A percentile compares a stretch with the other conserved stretches of the same genome.
phyloP scores from a whole-genome alignment of 2,113 vertebrate genomes.

The Heliornis fulica region DNA sequence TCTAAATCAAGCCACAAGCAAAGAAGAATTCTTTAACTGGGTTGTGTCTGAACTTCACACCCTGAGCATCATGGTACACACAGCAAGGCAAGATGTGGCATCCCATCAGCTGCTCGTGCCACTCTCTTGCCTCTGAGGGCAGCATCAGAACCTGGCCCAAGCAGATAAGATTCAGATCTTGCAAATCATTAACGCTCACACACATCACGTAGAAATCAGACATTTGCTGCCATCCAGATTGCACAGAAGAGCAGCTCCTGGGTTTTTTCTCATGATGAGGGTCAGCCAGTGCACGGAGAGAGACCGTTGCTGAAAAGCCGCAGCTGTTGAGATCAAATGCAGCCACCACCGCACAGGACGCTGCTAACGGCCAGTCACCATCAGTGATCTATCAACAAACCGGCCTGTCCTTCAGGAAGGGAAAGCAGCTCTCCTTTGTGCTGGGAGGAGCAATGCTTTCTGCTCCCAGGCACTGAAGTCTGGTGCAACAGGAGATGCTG shows the following conservation, averaged over 20 bases:
- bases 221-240: neutral
- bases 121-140: neutral
- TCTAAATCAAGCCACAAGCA: neutral
- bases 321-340: neutral
- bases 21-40: neutral
- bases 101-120: neutral
- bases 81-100: neutral
- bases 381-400: neutral
- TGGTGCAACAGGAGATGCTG: neutral
- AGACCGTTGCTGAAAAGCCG: neutral
- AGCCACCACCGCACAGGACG: neutral
- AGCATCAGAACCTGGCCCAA: neutral
- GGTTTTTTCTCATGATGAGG: neutral
- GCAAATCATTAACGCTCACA: neutral
- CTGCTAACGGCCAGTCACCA: neutral
- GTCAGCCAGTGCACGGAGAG: neutral
- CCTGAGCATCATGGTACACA: accelerated
- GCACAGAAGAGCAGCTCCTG: neutral
- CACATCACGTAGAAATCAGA: accelerated
- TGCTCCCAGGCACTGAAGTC: neutral
- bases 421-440: neutral
- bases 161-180: conserved; percentile 24
- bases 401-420: neutral
- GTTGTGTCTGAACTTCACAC: neutral
- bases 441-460: neutral